Base-by-base conservation (phyloP, 2,797 vertebrate genomes). In the Arnoldichthys spilopterus region DNA sequence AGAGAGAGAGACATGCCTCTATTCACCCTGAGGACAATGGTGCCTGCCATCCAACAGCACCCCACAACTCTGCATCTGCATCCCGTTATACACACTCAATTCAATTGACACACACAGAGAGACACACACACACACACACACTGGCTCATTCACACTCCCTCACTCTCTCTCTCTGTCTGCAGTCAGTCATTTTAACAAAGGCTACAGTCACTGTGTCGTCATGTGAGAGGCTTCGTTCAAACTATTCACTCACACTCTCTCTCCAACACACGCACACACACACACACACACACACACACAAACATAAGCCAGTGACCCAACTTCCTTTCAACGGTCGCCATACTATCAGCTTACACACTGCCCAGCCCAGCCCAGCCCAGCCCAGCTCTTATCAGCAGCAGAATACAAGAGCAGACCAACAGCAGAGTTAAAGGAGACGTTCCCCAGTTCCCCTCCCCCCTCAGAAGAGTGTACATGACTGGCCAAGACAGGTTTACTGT, bases 11-110 rank as follows among this genome's bases (percentile, higher is more conserved):
- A 88, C 86, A 85, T 30, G 78, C 75, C 81, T 70, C 85, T 86
- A 87, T 93, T 92, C 90, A 90, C 26, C 58, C 47, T 79, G 53
- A 84, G 85, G 28, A 92, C 92, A 93, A 92, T 89, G 80, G 91
- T 89, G 83, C 85, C 89, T 87, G 84, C 87, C 72, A 78, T 56
- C 85, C 89, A 88, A 90, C 91, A 89, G 89, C 87, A 30, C 76
- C 82, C 85, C 62, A 82, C 89, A 91, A 90, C 85, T 86, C 86
- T 84, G 66, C 75, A 81, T 49, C 22, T 24, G 64, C 73, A 86
- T 24, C 77, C 74, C 84, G 86, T 86, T 89, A 89, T 85, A 83
- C 88, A 73, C 82, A 45, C 49, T 69, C 34, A 63, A 26, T 77
- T 85, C 82, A 86, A 82, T 85, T 87, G 74, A 80, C 84, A 83